A percentile compares a stretch with the other conserved stretches of the same genome.
These are phyloP conservation scores for Gymnarchus niloticus DNA, from an alignment of 2,113 vertebrate species.

Conservation along the genomic window DNA sequence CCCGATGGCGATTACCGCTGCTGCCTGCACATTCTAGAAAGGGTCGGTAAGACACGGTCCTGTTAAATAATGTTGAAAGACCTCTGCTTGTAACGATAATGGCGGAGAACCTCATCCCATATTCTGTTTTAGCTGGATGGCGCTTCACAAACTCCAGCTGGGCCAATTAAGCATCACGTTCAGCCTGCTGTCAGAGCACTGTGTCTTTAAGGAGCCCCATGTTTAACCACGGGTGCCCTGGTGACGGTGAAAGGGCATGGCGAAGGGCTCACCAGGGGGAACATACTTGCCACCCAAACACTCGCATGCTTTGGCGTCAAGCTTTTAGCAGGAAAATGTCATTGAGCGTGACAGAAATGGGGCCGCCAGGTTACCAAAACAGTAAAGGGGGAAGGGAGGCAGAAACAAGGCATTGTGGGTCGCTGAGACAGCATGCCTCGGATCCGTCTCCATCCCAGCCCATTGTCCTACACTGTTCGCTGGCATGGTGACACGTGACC, in stretches of 20 bases:
- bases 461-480: not conserved
- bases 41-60: not conserved
- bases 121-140: conserved; percentile 21
- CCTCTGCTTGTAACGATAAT: conserved; percentile 7
- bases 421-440: not conserved
- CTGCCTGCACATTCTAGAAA: not conserved
- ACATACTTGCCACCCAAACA: not conserved
- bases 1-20: not conserved
- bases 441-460: not conserved
- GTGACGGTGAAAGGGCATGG: not conserved
- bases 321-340: not conserved
- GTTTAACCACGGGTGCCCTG: not conserved
- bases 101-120: not conserved
- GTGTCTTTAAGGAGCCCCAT: not conserved
- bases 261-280: not conserved
- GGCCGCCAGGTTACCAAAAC: not conserved
- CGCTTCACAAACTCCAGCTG: not conserved
- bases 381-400: not conserved
- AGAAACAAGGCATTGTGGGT: not conserved
- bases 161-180: not conserved
- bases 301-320: not conserved
- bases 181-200: not conserved
- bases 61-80: conserved; percentile 7
- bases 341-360: too few relatives aligned
- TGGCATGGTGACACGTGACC: conserved; percentile 68